Base-by-base conservation (phyloP, 2,797 vertebrate species). In the Nyctalus aviator region DNA sequence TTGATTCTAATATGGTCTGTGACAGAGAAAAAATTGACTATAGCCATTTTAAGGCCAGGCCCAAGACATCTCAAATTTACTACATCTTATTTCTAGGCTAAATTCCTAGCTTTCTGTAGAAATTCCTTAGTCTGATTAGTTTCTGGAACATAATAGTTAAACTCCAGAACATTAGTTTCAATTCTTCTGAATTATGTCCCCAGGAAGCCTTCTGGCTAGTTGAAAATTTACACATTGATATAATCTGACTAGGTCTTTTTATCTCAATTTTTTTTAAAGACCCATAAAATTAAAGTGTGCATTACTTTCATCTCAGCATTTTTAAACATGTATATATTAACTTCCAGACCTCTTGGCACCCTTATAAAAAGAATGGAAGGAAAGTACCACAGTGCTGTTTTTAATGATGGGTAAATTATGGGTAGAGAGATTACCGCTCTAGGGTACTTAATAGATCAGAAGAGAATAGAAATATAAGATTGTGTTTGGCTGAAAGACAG, bases 231-330 rank as follows among this genome's bases (percentile, higher is more conserved):
- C 94, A 93, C 85, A 93, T 64, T 95, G 82, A 94, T 96, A 91
- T 93, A 94, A 93, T 97, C 75, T 93, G 41, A 93, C 57, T 88
- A 77, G 59, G 55, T 88, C 91, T 95, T 97, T 97, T 95, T 94
- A 94, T 96, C 94, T 93, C 95, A 93, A 90, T 84, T 96, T 94
- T 94, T 88, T 85, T 27, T 17, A 72, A 96, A 95, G 89, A 93
- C 68, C 53, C 78, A 88, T 97, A 95, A 96, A 95, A 97, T 94
- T 95, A 95, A 96, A 97, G 53, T 87, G 46, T 71, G 44, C 68
- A 84, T 94, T 97, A 91, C 93, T 96, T 95, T 97, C 93, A 95
- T 95, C 93, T 95, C 37, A 90, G 66, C 44, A 77, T 97, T 95
- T 90, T 84, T 95, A 86, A 96, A 92, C 53, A 64, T 84, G 71